Evolutionary conservation across 1,140 invertebrate species (phyloP), one percentile per base, ranked within the genome.

Genomic region (Camponotus pennsylvanicus): DNA sequence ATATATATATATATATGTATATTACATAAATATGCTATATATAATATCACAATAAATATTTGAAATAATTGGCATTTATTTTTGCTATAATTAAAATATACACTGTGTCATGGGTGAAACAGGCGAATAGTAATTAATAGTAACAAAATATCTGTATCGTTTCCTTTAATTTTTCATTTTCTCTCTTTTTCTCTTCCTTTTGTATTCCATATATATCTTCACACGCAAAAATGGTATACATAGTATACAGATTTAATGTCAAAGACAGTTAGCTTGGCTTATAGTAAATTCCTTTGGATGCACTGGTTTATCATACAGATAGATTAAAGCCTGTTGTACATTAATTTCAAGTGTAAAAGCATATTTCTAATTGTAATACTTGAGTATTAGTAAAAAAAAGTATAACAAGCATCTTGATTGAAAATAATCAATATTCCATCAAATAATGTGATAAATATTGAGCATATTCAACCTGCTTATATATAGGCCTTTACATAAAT

Each of bases 41-140:
- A 86, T 42, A 80, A 84, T 77, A 59, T 83, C 21, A 89, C 78
- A 90, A 85, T 61, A 55, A 84, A 21, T 70, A 66, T 79, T 90
- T 90, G 75, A 89, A 90, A 42, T 90, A 85, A 90, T 90, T 55
- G 83, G 78, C 66, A 90, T 89, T 95, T 94, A 94, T 94, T 94
- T 94, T 93, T 93, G 93, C 93, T 95, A 95, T 95, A 95, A 95
- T 95, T 95, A 95, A 95, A 95, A 95, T 95, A 95, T 95, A 95
- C 94, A 95, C 92, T 95, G 94, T 94, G 93, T 95, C 94, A 95
- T 95, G 94, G 94, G 93, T 94, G 93, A 95, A 95, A 94, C 94
- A 95, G 94, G 94, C 94, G 93, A 95, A 94, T 94, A 94, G 94
- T 94, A 95, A 94, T 92, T 93, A 94, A 94, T 93, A 92, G 93